Conservation (phyloP, 2,888 invertebrate genomes). For the Cerastis rubricosa region DNA sequence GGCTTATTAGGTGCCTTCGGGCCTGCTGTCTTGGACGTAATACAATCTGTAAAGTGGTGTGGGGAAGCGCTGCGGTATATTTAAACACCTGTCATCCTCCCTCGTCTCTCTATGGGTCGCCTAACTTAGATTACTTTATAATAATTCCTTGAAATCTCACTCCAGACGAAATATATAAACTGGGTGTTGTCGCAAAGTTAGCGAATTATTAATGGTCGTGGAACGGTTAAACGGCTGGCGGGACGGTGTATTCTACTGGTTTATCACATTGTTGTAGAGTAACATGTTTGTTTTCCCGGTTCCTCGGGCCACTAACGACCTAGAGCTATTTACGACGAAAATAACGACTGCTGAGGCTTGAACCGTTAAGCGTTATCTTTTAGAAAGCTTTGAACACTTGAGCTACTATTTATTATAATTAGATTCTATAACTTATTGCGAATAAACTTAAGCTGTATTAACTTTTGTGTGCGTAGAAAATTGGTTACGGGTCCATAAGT, state of each 20-base stretch:
- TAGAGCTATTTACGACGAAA: slow-evolving; percentile 79
- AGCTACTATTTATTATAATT: slow-evolving; percentile 39
- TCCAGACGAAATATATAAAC: slow-evolving; percentile 85
- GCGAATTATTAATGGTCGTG: slow-evolving; percentile 83
- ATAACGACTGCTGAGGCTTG: slow-evolving; percentile 78
- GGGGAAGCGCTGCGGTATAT: slow-evolving; percentile 81
- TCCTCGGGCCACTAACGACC: slow-evolving; percentile 78
- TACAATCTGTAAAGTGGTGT: slow-evolving; percentile 76
- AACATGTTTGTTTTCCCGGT: slow-evolving; percentile 77
- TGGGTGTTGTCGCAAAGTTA: slow-evolving; percentile 83
- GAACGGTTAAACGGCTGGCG: slow-evolving; percentile 70
- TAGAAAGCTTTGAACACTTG: slow-evolving; percentile 60
- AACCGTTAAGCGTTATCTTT: slow-evolving; percentile 81
- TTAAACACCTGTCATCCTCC: slow-evolving; percentile 87
- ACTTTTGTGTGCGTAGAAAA: not conserved
- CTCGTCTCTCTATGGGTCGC: slow-evolving; percentile 80
- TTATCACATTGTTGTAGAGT: slow-evolving; percentile 78
- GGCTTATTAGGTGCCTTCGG: too few species aligned
- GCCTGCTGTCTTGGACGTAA: slow-evolving; percentile 74
- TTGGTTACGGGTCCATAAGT: not conserved
- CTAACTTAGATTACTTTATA: slow-evolving; percentile 90
- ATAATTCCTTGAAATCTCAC: slow-evolving; percentile 85
- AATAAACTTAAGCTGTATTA: slow-evolving; percentile 6
- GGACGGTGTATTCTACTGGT: slow-evolving; percentile 75
- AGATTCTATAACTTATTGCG: slow-evolving; percentile 10